Base-by-base conservation (phyloP, 2,797 vertebrate species). In the Enteromius trimaculatus region DNA sequence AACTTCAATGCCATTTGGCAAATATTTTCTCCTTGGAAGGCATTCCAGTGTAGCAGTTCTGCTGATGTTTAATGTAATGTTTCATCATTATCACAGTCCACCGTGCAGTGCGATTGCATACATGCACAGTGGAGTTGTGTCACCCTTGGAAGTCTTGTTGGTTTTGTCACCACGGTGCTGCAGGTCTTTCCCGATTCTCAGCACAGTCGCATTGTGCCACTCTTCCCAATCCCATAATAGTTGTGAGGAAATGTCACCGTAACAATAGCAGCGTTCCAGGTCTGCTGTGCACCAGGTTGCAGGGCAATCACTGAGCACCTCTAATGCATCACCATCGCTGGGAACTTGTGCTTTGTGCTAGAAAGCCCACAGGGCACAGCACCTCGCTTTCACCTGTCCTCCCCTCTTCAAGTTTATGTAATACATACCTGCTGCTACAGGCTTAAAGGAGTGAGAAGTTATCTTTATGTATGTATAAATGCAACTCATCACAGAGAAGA, bases 191-290 rank as follows among this genome's bases (percentile, higher is more conserved):
- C 86, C 72, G 77, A 70, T 84, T 85, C 82, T 81, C 84, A 87
- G 80, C 34, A 23, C 47, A 23, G 62, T 53, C 49, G 29, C 80
- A 85, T 84, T 72, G 76, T 85, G 68, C 68, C 65, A 65, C 65
- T 75, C 42, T 82, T 82, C 62, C 79, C 83, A 84, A 86, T 84
- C 66, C 62, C 31, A 44, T 77, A 34, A 80, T 58, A 76, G 78
- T 81, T 87, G 66, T 39, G n/a, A 16, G 0, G n/a, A 66, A 85
- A 85, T 81, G 47, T 47, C 86, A 74, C 39, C 4, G 29, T 72
- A 86, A 89, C 84, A 87, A 84, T 82, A 69, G 80, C 77, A n/a
- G 58, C 23, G 51, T 79, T 87, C 55, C 72, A 65, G 83, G 55
- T 77, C 84, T 82, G 71, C 76, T 77, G 79, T 70, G 84, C 58